Evolutionary conservation across 2,113 vertebrate species (phyloP).

Genomic region (Leptosomus discolor): DNA sequence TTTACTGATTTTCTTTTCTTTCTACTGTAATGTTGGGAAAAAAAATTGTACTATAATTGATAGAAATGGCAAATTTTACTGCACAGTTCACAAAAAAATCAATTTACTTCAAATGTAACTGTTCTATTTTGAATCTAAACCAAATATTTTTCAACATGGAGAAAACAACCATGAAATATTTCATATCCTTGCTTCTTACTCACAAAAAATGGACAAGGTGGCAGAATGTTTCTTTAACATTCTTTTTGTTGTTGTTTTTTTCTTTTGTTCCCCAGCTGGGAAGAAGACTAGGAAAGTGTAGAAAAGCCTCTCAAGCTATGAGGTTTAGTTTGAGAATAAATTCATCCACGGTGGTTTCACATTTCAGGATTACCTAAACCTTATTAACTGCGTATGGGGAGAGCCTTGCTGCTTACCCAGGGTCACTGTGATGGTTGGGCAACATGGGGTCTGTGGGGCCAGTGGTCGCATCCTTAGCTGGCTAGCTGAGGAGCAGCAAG

Average conservation of each 20-base stretch:
- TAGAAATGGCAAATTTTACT: neutral
- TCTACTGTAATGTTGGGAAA: neutral
- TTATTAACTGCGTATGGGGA: neutral
- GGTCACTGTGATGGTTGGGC: accelerated
- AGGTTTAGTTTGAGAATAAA: neutral
- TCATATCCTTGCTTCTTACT: neutral
- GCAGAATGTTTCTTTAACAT: neutral
- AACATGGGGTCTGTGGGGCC: accelerated
- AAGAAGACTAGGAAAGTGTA: neutral
- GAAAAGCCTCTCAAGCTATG: neutral
- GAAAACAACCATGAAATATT: neutral
- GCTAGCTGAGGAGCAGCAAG: accelerated
- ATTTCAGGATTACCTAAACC: neutral
- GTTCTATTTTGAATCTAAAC: neutral
- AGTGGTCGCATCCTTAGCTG: accelerated
- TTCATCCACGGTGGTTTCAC: accelerated
- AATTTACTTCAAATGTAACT: neutral
- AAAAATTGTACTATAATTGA: neutral
- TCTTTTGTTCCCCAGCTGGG: accelerated
- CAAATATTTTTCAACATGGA: neutral
- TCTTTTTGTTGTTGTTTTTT: neutral
- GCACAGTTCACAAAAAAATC: neutral
- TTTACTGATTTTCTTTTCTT: neutral
- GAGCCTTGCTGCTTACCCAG: neutral
- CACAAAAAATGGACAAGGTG: neutral